These are phyloP conservation scores for Aplochiton taeniatus DNA, from an alignment of 2,797 vertebrate species.

Conservation along the genomic window DNA sequence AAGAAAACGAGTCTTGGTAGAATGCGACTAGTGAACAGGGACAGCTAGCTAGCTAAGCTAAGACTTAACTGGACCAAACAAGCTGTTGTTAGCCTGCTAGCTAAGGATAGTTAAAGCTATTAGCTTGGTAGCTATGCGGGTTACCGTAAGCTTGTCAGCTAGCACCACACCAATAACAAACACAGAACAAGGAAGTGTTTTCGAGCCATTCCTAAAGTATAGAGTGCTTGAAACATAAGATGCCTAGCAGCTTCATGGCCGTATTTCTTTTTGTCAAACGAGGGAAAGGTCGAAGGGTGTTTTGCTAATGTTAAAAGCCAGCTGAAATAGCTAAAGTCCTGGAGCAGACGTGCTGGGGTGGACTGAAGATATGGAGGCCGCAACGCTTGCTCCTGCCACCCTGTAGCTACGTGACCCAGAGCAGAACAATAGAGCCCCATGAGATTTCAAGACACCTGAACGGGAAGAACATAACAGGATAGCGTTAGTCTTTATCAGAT, in stretches of 20 bases:
- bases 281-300: not conserved
- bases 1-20: conserved; percentile 45
- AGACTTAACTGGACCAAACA: conserved; percentile 54
- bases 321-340: conserved; percentile 29
- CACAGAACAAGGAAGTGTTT: conserved; percentile 6
- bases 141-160: conserved; percentile 42
- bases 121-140: conserved; percentile 20
- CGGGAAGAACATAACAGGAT: not conserved
- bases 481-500: not conserved
- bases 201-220: not conserved
- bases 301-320: conserved; percentile 2
- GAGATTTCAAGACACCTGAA: conserved; percentile 16
- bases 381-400: conserved; percentile 58
- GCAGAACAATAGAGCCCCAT: conserved; percentile 60
- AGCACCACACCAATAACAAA: conserved; percentile 1
- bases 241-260: not conserved
- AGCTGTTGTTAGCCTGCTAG: not conserved
- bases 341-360: conserved; percentile 50
- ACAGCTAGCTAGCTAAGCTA: conserved; percentile 60
- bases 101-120: conserved; percentile 48
- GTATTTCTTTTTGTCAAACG: not conserved
- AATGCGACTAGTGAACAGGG: conserved; percentile 58
- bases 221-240: not conserved
- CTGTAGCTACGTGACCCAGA: conserved; percentile 51
- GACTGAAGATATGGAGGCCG: conserved; percentile 71